Evolutionary conservation across 2,113 vertebrate genomes (phyloP).

Genomic region (Dipodomys merriami): DNA sequence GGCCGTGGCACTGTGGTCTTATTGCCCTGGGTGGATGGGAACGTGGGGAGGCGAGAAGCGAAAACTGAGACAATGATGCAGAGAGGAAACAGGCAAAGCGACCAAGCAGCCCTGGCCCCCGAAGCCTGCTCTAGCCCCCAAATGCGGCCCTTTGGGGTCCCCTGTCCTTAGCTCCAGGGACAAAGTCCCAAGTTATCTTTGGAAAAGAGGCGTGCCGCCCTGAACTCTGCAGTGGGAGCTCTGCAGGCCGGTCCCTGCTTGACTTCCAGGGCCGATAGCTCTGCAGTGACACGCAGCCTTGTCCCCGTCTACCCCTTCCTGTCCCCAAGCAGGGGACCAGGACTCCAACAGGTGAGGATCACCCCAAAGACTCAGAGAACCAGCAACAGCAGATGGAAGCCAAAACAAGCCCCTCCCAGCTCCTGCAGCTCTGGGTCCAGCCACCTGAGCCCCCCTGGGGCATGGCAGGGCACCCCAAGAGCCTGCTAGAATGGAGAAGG

Average conservation of each 20-base stretch:
- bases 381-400: neutral
- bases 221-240: neutral
- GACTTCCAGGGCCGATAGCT: rapidly evolving
- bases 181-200: neutral
- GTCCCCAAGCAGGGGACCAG: neutral
- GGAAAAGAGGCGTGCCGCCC: conserved; percentile 42
- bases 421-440: neutral
- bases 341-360: neutral
- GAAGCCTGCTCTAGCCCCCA: conserved; percentile 18
- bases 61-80: neutral
- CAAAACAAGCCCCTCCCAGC: neutral
- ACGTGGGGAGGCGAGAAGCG: rapidly evolving
- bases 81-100: rapidly evolving
- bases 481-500: neutral
- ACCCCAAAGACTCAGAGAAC: neutral
- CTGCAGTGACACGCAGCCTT: neutral
- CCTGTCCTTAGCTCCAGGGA: neutral
- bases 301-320: neutral
- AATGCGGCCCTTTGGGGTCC: neutral
- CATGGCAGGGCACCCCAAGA: neutral
- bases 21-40: neutral
- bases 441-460: neutral
- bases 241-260: neutral
- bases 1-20: rapidly evolving
- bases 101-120: rapidly evolving